Evolutionary conservation across 2,888 invertebrate species (phyloP).

Genomic region (Megaustenia siamemsis): DNA sequence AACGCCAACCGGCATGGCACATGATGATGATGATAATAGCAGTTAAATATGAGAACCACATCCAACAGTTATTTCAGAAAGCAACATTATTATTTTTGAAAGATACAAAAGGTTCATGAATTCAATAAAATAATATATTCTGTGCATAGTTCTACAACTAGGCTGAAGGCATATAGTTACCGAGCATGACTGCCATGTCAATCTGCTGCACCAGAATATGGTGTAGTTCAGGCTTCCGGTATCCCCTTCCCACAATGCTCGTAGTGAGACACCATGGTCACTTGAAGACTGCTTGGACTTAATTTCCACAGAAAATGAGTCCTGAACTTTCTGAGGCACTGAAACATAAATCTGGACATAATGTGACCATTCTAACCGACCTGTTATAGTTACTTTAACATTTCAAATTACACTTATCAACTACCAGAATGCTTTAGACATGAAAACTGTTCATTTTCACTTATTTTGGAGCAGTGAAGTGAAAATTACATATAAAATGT

Average conservation of each 20-base stretch:
- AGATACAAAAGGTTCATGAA: no score
- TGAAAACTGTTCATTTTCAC: no score
- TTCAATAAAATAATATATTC: neutral
- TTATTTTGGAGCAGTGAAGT: no score
- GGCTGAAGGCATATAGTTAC: neutral
- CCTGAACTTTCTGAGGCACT: neutral
- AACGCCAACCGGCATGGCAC: no score
- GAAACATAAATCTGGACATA: neutral
- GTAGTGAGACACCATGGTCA: neutral
- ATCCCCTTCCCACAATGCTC: neutral
- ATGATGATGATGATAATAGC: no score
- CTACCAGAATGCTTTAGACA: no score
- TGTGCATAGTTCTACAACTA: neutral
- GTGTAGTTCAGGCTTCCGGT: neutral
- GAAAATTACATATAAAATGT: no score
- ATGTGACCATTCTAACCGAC: neutral
- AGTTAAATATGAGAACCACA: no score
- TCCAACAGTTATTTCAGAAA: no score
- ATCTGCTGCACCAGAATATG: slow-evolving; percentile 3
- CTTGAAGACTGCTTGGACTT: neutral
- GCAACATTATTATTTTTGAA: no score
- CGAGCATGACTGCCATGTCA: neutral
- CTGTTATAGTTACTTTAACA: no score
- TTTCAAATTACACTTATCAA: no score
- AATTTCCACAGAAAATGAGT: neutral